phyloP scores from a whole-genome alignment of 2,797 vertebrate species.

The Peromyscus melanophrys region DNA sequence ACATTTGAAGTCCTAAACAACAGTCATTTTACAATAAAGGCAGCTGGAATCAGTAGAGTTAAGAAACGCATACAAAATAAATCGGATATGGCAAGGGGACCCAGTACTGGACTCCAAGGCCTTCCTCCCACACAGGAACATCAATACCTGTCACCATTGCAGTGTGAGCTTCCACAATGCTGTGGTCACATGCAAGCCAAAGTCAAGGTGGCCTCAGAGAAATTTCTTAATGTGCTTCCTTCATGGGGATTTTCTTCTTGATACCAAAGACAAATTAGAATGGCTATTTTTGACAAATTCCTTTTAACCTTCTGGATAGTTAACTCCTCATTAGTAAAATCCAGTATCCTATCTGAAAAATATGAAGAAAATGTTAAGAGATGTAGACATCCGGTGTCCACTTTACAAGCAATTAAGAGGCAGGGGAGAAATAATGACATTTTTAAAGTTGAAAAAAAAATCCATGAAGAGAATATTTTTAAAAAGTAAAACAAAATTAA shows the following conservation, averaged over 20 bases:
- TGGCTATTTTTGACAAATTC: neutral
- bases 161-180: neutral
- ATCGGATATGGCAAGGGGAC: neutral
- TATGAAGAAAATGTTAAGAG: neutral
- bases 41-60: slow-evolving; percentile 22
- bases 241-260: neutral
- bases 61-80: slow-evolving; percentile 1
- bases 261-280: slow-evolving; percentile 23
- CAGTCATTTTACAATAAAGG: slow-evolving; percentile 38
- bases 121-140: neutral
- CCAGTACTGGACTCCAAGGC: neutral
- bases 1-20: neutral
- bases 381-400: neutral
- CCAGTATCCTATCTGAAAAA: neutral
- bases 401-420: neutral
- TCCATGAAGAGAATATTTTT: neutral
- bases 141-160: neutral
- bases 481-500: neutral
- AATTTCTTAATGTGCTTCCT: neutral
- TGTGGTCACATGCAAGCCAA: neutral
- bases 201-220: neutral
- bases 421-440: neutral
- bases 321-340: neutral
- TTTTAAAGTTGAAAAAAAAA: neutral
- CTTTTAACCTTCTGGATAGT: neutral